phyloP scores from a whole-genome alignment of 2,888 invertebrate species.

The Girardia tigrina region DNA sequence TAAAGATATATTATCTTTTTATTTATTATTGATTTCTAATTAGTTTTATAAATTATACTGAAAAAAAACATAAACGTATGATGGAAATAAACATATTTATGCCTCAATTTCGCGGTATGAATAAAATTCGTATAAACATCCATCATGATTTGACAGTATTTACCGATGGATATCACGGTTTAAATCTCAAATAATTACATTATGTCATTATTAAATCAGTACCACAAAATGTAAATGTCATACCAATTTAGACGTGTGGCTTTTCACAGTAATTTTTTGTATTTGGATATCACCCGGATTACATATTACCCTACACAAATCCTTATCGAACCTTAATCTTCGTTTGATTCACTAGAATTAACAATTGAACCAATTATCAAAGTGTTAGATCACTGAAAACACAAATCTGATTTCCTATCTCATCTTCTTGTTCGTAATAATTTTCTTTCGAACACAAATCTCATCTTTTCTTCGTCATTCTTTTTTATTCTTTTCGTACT shows the following conservation, averaged over 20 bases:
- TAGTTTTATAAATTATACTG: too few relatives aligned
- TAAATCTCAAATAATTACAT: conserved; percentile 18
- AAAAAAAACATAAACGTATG: too few relatives aligned
- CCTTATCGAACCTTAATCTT: not conserved
- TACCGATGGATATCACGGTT: not conserved
- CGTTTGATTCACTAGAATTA: not conserved
- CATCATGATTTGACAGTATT: conserved; percentile 2
- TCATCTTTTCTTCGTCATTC: too few relatives aligned
- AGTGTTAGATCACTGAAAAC: not conserved
- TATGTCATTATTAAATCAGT: conserved; percentile 13
- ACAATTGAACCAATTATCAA: conserved; percentile 11
- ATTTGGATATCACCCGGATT: not conserved
- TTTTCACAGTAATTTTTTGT: not conserved
- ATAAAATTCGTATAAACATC: conserved; percentile 13
- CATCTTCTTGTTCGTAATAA: too few relatives aligned
- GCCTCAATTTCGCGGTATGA: not conserved
- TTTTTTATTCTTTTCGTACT: too few relatives aligned
- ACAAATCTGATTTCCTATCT: too few relatives aligned
- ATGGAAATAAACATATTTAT: too few relatives aligned
- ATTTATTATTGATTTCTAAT: too few relatives aligned
- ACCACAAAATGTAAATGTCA: conserved; percentile 23
- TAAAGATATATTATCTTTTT: too few relatives aligned
- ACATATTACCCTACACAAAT: not conserved
- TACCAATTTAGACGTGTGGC: not conserved
- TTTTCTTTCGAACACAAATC: too few relatives aligned